Conservation (phyloP, 1,140 invertebrate species). For the Parapsyche elsis region DNA sequence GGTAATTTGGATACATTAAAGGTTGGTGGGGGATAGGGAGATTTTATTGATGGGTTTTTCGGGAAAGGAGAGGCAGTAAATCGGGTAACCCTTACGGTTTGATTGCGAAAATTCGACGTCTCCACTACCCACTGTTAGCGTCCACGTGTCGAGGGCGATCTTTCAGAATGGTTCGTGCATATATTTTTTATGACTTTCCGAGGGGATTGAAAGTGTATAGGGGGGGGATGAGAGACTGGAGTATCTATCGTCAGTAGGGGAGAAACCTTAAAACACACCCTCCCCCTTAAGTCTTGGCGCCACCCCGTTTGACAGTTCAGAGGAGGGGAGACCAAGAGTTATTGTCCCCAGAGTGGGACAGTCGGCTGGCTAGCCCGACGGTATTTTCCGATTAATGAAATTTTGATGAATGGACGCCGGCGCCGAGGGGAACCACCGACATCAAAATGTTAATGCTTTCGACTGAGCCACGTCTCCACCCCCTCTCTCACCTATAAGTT, state of each 20-base stretch:
- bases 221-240: neutral
- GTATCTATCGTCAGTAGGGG: neutral
- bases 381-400: slow-evolving; percentile 32
- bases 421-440: slow-evolving; percentile 6
- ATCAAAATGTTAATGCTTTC: slow-evolving; percentile 19
- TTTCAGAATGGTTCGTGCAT: neutral
- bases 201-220: neutral
- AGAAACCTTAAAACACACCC: neutral
- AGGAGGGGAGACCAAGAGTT: slow-evolving; percentile 15
- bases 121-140: neutral
- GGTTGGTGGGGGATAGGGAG: too few relatives aligned
- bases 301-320: neutral
- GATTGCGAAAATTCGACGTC: neutral
- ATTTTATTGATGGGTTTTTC: too few relatives aligned
- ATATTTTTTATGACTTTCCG: neutral
- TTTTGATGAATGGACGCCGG: slow-evolving; percentile 19
- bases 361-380: slow-evolving; percentile 6
- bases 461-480: neutral
- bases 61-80: too few relatives aligned
- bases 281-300: slow-evolving; percentile 21
- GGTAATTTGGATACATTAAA: too few relatives aligned
- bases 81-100: too few relatives aligned
- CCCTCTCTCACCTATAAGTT: neutral
- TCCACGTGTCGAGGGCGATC: slow-evolving; percentile 13
- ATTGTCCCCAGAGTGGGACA: slow-evolving; percentile 29